Evolutionary conservation across 2,797 vertebrate species (phyloP), one percentile per base, ranked within the genome.

Genomic region (Clarias fuscus): DNA sequence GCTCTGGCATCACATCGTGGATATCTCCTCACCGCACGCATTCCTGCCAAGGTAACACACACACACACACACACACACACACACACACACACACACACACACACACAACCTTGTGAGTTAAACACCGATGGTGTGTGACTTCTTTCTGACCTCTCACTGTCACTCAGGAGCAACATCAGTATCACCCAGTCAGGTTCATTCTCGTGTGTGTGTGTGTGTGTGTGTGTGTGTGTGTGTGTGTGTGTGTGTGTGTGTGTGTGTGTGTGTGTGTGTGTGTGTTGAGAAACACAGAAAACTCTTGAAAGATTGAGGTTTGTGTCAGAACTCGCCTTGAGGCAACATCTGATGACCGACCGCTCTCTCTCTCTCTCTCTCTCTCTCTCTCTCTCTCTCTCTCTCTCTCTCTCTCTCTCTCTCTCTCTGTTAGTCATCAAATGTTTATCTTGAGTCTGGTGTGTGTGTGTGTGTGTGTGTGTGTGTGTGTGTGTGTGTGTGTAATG

Each of bases 1-100:
- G 95, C 96, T 53, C 91, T 97, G 37, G 95, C 96, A n/a, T 95
- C 96, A 89, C 96, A 96, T 90, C 95, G 96, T 0, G 95, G 95
- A 61, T 97, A 97, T 92, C 93, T 97, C 2, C 88, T 97, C 86
- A 95, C 95, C 0, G 94, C 96, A 10, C 94, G 96, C 62, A 93
- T 96, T 90, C 96, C 96, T 81, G 95, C 94, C 90, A 97, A 97
- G 96, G 96, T 97, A 94, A 94, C 56, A 72, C 53, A 33, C 56
- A 27, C 40, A n/a, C 27, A 24, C 18, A 64, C n/a, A 30, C 30
- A 70, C 67, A 59, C 58, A 59, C 58, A 59, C 58, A 59, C 58
- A 59, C 58, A 65, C 65, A 67, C 65, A 67, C 65, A 65, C 64
- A 67, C 65, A 67, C 65, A 65, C 64, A 22, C 40, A 7, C 7